Evolutionary conservation across 2,113 vertebrate genomes (phyloP).

Genomic region (Hassar affinis): DNA sequence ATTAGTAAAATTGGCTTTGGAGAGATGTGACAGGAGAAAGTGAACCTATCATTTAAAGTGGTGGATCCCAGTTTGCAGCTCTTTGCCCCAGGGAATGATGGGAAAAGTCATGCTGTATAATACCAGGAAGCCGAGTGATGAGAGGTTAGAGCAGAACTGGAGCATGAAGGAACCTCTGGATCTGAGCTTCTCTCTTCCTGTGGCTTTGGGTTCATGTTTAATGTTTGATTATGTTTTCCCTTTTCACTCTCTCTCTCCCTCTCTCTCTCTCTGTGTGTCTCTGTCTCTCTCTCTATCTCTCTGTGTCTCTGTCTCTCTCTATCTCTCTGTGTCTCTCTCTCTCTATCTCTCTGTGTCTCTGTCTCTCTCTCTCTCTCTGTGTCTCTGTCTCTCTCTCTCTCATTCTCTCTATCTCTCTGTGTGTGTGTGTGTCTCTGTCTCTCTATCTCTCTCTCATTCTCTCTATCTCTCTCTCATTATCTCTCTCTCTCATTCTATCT

Average conservation of each 20-base stretch:
- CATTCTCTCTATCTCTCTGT: no score
- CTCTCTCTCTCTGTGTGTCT: not conserved
- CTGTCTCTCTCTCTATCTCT: no score
- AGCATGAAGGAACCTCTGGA: not conserved
- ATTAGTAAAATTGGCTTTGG: no score
- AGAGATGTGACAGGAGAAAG: constrained; percentile 2
- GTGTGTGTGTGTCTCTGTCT: no score
- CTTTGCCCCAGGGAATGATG: constrained; percentile 1
- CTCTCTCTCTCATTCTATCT: no score
- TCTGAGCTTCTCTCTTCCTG: not conserved
- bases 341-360: no score
- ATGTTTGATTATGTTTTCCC: constrained; percentile 27
- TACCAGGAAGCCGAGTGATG: not conserved
- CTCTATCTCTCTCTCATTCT: no score
- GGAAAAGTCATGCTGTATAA: constrained; percentile 6
- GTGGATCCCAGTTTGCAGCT: not conserved
- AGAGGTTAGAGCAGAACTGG: not conserved
- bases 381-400: no score
- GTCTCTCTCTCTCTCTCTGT: no score
- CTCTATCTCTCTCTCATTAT: no score
- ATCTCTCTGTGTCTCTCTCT: no score
- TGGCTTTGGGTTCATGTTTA: not conserved
- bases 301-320: no score
- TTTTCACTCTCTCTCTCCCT: not conserved
- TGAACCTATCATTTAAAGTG: not conserved